These are phyloP conservation scores for Microcebus ravelobensis DNA, from an alignment of 2,113 vertebrate species.

Conservation along the genomic window DNA sequence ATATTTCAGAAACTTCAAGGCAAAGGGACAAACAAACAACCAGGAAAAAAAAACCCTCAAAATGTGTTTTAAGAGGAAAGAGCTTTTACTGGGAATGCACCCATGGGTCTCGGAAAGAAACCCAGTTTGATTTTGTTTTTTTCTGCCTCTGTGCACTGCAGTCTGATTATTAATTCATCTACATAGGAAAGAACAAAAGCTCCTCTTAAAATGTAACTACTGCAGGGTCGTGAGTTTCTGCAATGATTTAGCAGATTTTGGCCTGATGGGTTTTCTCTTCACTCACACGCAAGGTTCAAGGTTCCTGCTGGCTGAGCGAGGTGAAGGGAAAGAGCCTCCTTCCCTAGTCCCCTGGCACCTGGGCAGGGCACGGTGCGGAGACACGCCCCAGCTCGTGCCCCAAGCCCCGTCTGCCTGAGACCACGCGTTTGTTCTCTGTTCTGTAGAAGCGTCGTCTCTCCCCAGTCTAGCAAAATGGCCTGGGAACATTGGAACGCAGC, in stretches of 20 bases:
- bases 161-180: neutral
- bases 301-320: fast-evolving
- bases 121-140: neutral
- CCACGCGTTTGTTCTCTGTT: neutral
- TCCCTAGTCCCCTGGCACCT: neutral
- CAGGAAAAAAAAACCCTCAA: neutral
- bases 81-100: neutral
- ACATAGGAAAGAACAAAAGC: neutral
- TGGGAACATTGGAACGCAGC: neutral
- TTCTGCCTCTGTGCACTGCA: neutral
- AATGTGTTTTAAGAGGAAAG: neutral
- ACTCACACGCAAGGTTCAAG: fast-evolving
- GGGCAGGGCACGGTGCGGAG: fast-evolving
- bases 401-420: neutral
- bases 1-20: slow-evolving; percentile 61
- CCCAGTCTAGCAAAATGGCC: fast-evolving
- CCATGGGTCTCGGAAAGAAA: neutral
- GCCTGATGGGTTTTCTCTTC: neutral
- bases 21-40: slow-evolving; percentile 46
- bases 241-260: neutral
- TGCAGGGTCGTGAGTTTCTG: fast-evolving
- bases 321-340: neutral
- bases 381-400: fast-evolving
- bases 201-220: neutral
- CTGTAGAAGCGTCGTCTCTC: neutral